Percentiles rank a stretch among this genome's conserved stretches.
Evolutionary conservation across 2,888 invertebrate genomes (phyloP).

Genomic region (Steinernema carpocapsae): DNA sequence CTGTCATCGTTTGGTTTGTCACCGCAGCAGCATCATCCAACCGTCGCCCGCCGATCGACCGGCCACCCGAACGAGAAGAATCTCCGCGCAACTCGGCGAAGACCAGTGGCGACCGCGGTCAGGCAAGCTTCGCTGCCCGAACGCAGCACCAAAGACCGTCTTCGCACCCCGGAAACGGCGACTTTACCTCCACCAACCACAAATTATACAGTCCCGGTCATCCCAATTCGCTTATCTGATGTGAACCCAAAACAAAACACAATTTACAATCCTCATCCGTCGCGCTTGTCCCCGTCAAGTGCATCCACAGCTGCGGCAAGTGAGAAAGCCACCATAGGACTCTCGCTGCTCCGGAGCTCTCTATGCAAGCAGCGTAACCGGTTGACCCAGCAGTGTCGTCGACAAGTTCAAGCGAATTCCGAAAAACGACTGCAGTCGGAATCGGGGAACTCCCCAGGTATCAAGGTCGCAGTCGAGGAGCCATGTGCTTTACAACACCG

Average conservation of each 20-base stretch:
- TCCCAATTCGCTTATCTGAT: background rate
- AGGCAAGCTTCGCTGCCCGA: conserved; percentile 20
- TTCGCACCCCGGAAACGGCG: background rate
- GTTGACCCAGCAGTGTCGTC: background rate
- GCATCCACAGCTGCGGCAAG: too few relatives aligned
- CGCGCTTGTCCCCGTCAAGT: too few relatives aligned
- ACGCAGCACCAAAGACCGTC: conserved; percentile 15
- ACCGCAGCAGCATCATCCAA: too few relatives aligned
- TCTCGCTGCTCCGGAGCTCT: too few relatives aligned
- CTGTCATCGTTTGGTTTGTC: conserved; percentile 23
- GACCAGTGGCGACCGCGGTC: too few relatives aligned
- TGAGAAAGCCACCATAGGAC: too few relatives aligned
- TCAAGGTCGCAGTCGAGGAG: conserved; percentile 11
- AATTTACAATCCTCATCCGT: background rate
- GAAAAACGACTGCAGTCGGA: conserved; percentile 6
- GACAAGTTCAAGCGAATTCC: background rate
- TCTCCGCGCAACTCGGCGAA: conserved; percentile 17
- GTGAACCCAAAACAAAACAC: background rate
- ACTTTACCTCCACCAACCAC: background rate
- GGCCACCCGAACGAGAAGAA: background rate
- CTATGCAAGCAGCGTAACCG: background rate
- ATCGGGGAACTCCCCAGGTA: background rate
- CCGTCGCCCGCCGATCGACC: conserved; percentile 1
- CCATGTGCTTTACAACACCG: conserved; percentile 23
- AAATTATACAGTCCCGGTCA: background rate